Percentiles rank a stretch among this genome's conserved stretches.
Evolutionary conservation across 2,797 vertebrate genomes (phyloP).

Genomic region (Emys orbicularis): DNA sequence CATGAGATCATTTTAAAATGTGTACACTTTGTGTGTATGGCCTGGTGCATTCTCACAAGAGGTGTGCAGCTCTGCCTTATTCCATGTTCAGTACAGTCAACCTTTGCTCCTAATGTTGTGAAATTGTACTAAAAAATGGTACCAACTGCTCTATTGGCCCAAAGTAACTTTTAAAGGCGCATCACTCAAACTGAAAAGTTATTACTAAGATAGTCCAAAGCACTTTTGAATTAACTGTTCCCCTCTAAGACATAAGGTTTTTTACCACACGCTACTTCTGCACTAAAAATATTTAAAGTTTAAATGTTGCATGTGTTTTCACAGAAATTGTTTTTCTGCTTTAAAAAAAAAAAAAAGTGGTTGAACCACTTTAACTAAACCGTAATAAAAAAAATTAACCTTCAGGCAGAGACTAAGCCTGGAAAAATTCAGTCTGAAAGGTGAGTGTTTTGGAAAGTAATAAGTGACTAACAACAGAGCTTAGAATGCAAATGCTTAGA

Average conservation of each 20-base stretch:
- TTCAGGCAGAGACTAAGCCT: constrained; percentile 73
- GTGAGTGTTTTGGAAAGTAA: constrained; percentile 49
- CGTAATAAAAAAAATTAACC: constrained; percentile 54
- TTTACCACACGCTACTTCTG: neutral
- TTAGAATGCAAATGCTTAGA: constrained; percentile 50
- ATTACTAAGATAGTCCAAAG: neutral
- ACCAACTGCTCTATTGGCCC: neutral
- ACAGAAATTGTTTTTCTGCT: neutral
- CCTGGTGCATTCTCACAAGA: neutral
- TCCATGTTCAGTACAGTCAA: neutral
- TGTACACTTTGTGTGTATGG: neutral
- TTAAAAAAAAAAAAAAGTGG: neutral
- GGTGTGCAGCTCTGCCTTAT: neutral
- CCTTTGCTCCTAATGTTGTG: neutral
- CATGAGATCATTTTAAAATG: constrained; percentile 23
- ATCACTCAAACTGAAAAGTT: neutral
- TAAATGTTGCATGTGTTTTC: neutral
- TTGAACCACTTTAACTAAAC: constrained; percentile 62
- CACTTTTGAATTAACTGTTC: neutral
- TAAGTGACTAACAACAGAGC: constrained; percentile 64
- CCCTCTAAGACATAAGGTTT: neutral
- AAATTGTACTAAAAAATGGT: neutral
- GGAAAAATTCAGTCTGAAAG: constrained; percentile 65
- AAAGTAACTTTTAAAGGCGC: neutral
- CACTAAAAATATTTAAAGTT: neutral